Percentiles rank a stretch among this genome's conserved stretches.
Conservation (phyloP, 2,797 vertebrate species). For the Garrulus glandarius region DNA sequence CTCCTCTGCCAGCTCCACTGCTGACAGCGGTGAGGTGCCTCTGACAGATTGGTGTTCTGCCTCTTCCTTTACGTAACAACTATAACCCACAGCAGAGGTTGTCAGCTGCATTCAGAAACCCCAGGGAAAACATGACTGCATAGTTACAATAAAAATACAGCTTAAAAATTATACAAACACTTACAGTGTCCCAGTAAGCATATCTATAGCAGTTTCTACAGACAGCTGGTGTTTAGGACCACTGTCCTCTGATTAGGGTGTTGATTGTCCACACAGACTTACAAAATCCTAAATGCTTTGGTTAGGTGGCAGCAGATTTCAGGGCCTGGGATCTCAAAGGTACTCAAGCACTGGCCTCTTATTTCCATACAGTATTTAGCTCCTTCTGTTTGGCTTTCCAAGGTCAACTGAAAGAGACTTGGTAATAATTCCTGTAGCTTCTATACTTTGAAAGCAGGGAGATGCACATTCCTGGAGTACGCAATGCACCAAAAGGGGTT, state of each 20-base stretch:
- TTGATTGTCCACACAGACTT: neutral
- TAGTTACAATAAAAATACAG: neutral
- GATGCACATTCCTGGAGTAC: neutral
- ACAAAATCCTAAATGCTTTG: neutral
- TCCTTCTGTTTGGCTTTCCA: neutral
- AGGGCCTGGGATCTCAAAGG: neutral
- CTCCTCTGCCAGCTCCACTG: neutral
- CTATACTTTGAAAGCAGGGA: neutral
- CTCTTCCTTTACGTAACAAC: neutral
- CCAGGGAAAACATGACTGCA: neutral
- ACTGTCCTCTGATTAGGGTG: neutral
- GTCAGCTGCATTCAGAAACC: neutral
- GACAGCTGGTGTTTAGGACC: neutral
- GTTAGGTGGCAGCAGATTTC: neutral
- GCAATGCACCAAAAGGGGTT: neutral
- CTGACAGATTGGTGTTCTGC: neutral
- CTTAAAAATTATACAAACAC: neutral
- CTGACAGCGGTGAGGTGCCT: neutral
- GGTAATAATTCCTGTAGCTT: neutral
- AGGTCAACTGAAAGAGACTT: neutral
- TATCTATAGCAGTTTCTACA: neutral
- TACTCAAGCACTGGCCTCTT: neutral
- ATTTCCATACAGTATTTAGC: neutral
- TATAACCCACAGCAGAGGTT: neutral
- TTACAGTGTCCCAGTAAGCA: neutral